Conservation (phyloP, 2,113 vertebrate genomes). For the Sceloporus undulatus region DNA sequence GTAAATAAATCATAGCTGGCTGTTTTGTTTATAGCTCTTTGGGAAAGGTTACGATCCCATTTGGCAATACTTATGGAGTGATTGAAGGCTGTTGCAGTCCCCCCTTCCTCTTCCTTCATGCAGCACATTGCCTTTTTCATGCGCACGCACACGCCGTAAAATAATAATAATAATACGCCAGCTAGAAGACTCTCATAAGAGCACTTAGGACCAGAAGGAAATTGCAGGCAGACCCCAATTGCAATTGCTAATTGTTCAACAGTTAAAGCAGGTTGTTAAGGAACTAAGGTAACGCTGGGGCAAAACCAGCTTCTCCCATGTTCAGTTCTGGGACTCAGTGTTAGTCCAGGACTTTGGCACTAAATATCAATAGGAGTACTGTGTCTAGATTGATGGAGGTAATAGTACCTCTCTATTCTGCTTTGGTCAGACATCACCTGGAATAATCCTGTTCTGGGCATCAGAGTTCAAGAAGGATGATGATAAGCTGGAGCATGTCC, state of each 20-base stretch:
- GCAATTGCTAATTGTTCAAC: neutral
- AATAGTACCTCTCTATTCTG: too few species aligned
- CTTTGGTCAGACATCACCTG: too few species aligned
- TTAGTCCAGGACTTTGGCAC: too few species aligned
- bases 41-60: conserved; percentile 49
- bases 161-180: neutral
- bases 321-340: too few species aligned
- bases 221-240: neutral
- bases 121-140: neutral
- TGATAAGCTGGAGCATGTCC: too few species aligned
- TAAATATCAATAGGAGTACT: too few species aligned
- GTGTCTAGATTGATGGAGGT: too few species aligned
- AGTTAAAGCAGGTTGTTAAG: neutral
- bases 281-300: neutral
- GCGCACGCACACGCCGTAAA: neutral
- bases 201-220: neutral
- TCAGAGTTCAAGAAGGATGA: too few species aligned
- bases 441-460: too few species aligned
- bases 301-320: too few species aligned
- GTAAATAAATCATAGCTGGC: conserved; percentile 44
- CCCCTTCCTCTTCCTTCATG: conserved; percentile 5
- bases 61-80: conserved; percentile 24
- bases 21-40: conserved; percentile 41
- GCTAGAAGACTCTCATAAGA: neutral
- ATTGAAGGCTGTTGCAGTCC: conserved; percentile 23